Evolutionary conservation across 2,113 vertebrate genomes (phyloP).

Genomic region (Bucco capensis): DNA sequence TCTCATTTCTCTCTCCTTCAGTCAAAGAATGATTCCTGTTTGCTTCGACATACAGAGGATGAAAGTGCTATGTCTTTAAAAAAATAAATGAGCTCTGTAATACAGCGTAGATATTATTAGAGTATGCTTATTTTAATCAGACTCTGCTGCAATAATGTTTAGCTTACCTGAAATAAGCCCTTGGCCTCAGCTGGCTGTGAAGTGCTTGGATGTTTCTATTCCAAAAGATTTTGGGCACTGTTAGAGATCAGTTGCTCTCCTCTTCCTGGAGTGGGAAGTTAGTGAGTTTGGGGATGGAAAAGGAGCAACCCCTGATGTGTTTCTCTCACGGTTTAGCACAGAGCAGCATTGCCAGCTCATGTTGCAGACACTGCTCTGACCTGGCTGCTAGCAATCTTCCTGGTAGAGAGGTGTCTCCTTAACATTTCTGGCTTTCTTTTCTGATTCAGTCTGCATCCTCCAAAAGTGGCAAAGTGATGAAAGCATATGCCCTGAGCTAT

Average conservation of each 20-base stretch:
- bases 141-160: neutral
- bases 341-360: neutral
- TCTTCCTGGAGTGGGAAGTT: neutral
- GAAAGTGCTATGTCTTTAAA: neutral
- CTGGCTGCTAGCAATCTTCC: neutral
- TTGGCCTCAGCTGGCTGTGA: neutral
- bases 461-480: neutral
- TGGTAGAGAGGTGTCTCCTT: neutral
- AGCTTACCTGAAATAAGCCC: neutral
- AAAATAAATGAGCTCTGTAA: neutral
- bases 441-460: neutral
- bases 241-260: fast-evolving
- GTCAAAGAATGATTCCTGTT: neutral
- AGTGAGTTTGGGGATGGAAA: neutral
- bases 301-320: neutral
- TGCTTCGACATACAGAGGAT: neutral
- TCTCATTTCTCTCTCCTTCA: neutral
- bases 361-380: neutral
- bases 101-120: neutral
- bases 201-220: neutral
- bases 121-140: neutral
- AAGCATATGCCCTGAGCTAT: neutral
- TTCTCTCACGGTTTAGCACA: neutral
- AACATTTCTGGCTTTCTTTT: neutral
- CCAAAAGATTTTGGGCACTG: neutral